Conservation (phyloP, 1,140 invertebrate genomes). For the Drosophila bipectinata region DNA sequence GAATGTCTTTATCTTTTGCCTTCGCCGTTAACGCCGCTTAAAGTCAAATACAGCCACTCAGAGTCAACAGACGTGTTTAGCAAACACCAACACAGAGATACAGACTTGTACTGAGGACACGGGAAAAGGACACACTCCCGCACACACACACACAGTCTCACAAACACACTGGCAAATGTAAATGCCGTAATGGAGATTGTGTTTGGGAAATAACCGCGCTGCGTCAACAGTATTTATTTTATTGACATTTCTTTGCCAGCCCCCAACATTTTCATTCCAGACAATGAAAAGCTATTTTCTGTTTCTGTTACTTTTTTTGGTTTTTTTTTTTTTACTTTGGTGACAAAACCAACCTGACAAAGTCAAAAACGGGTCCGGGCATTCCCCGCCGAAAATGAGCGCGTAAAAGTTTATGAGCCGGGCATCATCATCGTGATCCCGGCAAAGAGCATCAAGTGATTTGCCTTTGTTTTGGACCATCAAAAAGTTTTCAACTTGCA, state of each 20-base stretch:
- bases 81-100: constrained; percentile 44
- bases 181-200: constrained; percentile 79
- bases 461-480: constrained; percentile 68
- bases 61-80: constrained; percentile 65
- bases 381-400: constrained; percentile 54
- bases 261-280: not conserved
- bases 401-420: constrained; percentile 79
- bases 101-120: not conserved
- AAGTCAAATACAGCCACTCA: constrained; percentile 79
- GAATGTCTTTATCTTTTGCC: constrained; percentile 75
- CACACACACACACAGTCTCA: constrained; percentile 13
- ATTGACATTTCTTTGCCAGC: constrained; percentile 71
- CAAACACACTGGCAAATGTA: constrained; percentile 58
- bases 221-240: constrained; percentile 82
- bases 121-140: constrained; percentile 1
- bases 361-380: constrained; percentile 31
- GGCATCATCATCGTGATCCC: constrained; percentile 45
- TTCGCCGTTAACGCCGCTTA: constrained; percentile 71
- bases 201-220: constrained; percentile 80
- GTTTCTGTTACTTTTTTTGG: constrained; percentile 43
- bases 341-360: constrained; percentile 66
- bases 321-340: constrained; percentile 27
- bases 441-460: constrained; percentile 66
- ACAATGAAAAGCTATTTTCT: constrained; percentile 79
- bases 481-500: constrained; percentile 80